Evolutionary conservation across 2,797 vertebrate genomes (phyloP), one percentile per base, ranked within the genome.

Genomic region (Pangasius larnaudii): DNA sequence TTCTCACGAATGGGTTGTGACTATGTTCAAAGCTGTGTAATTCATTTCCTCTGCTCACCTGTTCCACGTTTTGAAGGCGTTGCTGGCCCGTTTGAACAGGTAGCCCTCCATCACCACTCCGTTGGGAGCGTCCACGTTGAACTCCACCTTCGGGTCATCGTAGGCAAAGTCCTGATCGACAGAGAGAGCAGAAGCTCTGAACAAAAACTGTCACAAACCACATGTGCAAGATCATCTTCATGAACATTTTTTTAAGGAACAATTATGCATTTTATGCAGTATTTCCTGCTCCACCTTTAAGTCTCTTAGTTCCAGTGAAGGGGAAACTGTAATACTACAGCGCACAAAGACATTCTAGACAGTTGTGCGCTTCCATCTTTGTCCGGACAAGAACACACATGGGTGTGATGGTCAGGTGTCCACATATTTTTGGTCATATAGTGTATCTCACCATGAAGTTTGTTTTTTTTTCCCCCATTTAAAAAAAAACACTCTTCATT

Each of bases 31-130:
- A 33, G 51, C n/a, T 58, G 30, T 79, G 51, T 2, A 10, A 2
- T 36, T 30, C 19, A 2, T 79, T 36, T 79, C 39, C 11, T 27
- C 3, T 61, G 2, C 84, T 94, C 84, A 99, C 98, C 98, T 96
- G 93, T 99, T 99, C 98, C 98, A 99, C 0, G 98, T 99, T 94
- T 99, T 99, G 89, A 99, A 99, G 59, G 98, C 98, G 0, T 99
- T 99, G 94, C 98, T 99, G 88, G 98, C 98, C 92, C 98, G 98
- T 94, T 99, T 99, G 94, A 99, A 99, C 92, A 99, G 96, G 93
- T 99, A 99, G 0, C 98, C 98, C 93, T 99, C 98, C 98, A 99
- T 99, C 92, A 99, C 98, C 92, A 99, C 97, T 0, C 98, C 98
- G 3, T 97, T 98, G 0, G 98, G 98, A 8, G 98, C 98, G 0